phyloP scores from a whole-genome alignment of 2,797 vertebrate genomes.

The Margarornis squamiger region DNA sequence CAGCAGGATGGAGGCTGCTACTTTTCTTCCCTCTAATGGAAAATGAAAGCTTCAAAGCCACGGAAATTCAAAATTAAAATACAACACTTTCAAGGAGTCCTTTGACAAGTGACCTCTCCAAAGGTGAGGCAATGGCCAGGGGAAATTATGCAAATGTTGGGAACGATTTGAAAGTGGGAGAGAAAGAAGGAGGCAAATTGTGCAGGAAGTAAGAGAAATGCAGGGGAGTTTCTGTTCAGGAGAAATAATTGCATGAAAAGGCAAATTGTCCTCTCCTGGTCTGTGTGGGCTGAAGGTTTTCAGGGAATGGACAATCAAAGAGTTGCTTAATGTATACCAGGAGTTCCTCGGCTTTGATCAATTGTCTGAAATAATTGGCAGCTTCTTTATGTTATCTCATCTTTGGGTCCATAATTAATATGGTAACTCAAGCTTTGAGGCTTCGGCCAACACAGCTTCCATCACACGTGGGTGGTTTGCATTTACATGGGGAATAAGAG shows the following conservation, averaged over 20 bases:
- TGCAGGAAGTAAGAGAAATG: neutral
- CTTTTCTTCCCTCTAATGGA: neutral
- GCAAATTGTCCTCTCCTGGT: neutral
- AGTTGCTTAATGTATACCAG: neutral
- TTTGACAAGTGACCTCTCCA: neutral
- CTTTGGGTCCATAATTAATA: neutral
- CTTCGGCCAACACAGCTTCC: neutral
- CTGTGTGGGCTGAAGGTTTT: neutral
- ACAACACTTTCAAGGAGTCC: accelerated
- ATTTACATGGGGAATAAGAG: neutral
- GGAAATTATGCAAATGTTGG: neutral
- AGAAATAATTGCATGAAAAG: neutral
- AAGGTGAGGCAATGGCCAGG: neutral
- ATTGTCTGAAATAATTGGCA: constrained; percentile 15
- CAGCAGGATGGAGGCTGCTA: neutral
- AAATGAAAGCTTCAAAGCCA: constrained; percentile 16
- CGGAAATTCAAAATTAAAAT: neutral
- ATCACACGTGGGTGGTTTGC: neutral
- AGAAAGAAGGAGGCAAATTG: neutral
- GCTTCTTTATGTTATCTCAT: neutral
- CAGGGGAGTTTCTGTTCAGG: neutral
- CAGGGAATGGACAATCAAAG: constrained; percentile 17
- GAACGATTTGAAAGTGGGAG: neutral
- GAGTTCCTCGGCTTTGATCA: constrained; percentile 45
- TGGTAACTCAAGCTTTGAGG: neutral